Percentiles rank a stretch among this genome's conserved stretches.
Conservation (phyloP, 2,113 vertebrate genomes). For the Tragelaphus buxtoni region DNA sequence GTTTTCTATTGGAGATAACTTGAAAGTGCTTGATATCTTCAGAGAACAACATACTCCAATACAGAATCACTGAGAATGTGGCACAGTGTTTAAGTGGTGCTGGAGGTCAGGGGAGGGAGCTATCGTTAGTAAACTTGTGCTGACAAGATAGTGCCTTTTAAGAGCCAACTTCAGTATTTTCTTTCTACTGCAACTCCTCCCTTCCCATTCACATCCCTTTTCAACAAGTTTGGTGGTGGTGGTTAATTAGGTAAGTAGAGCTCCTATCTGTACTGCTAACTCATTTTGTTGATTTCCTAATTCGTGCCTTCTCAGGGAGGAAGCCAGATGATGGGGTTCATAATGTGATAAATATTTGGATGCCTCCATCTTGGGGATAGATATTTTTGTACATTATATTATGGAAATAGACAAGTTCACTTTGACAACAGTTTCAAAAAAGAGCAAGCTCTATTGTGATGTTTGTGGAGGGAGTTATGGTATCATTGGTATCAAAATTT, state of each 20-base stretch:
- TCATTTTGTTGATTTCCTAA: constrained; percentile 25
- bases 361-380: neutral
- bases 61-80: neutral
- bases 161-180: neutral
- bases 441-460: neutral
- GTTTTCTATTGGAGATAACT: neutral
- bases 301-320: neutral
- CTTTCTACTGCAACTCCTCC: neutral
- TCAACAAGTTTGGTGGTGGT: neutral
- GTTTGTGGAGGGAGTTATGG: neutral
- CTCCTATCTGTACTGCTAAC: neutral
- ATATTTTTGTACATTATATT: neutral
- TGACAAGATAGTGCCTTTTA: neutral
- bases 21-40: neutral
- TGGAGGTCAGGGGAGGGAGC: neutral
- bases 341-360: neutral
- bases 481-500: neutral
- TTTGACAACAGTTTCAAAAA: neutral
- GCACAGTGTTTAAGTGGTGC: neutral
- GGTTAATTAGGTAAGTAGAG: constrained; percentile 23
- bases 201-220: neutral
- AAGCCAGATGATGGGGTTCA: neutral
- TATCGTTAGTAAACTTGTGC: neutral
- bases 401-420: constrained; percentile 25
- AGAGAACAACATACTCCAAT: neutral